A percentile compares a stretch with the other conserved stretches of the same genome.
phyloP scores from a whole-genome alignment of 2,888 invertebrate species.

The Amphipyra berbera region DNA sequence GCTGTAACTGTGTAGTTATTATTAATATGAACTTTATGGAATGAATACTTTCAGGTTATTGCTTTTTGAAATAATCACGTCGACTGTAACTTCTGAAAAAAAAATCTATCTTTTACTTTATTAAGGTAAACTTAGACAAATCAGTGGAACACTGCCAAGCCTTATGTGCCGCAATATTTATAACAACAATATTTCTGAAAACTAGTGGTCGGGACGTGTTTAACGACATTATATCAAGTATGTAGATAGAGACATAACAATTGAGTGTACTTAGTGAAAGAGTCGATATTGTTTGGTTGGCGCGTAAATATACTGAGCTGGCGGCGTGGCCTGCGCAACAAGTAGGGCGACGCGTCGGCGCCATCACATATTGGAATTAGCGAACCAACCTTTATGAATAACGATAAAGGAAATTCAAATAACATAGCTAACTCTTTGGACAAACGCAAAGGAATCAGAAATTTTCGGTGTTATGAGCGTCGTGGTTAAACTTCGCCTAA shows the following conservation, averaged over 20 bases:
- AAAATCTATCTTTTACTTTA: too few species aligned
- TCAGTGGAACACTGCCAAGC: too few species aligned
- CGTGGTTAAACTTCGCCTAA: too few species aligned
- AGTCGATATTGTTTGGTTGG: slow-evolving; percentile 74
- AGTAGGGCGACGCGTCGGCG: slow-evolving; percentile 83
- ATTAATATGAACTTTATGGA: too few species aligned
- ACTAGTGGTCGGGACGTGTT: slow-evolving; percentile 34
- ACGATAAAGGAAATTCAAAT: slow-evolving; percentile 30
- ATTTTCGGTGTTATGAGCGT: neutral
- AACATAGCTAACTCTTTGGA: slow-evolving; percentile 14
- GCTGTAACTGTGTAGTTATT: too few species aligned
- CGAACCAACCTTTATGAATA: slow-evolving; percentile 38
- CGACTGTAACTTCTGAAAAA: too few species aligned
- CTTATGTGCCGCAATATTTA: too few species aligned
- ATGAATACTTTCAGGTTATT: too few species aligned
- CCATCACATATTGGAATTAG: slow-evolving; percentile 56
- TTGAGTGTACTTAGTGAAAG: slow-evolving; percentile 65
- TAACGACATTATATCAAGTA: slow-evolving; percentile 38
- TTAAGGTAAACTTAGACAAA: too few species aligned
- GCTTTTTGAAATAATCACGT: too few species aligned
- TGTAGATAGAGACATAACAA: slow-evolving; percentile 49
- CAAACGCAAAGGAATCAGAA: neutral
- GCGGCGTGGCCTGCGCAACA: slow-evolving; percentile 75
- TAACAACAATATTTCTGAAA: slow-evolving; percentile 8
- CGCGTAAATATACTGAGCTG: slow-evolving; percentile 69